Conservation (phyloP, 2,797 vertebrate species). For the Denticeps clupeoides region DNA sequence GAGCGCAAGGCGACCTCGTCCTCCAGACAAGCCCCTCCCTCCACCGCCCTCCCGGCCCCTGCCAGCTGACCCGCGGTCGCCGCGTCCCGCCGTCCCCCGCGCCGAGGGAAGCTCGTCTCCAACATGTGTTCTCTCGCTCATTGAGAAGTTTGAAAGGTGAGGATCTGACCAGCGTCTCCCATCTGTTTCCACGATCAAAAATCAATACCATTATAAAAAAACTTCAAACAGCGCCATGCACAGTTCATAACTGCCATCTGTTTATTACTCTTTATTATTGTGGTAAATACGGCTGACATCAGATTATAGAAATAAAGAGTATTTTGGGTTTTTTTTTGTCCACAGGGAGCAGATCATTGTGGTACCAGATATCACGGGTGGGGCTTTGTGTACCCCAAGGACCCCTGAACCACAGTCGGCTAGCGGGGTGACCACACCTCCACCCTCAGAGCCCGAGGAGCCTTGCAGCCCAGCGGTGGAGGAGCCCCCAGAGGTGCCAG, state of each 20-base stretch:
- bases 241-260: too few species aligned
- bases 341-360: conserved; percentile 72
- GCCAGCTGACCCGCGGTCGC: conserved; percentile 61
- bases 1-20: conserved; percentile 49
- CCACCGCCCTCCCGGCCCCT: conserved; percentile 67
- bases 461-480: conserved; percentile 27
- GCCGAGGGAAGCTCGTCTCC: conserved; percentile 55
- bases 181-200: background rate
- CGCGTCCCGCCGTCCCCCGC: conserved; percentile 40
- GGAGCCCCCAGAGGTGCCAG: conserved; percentile 16
- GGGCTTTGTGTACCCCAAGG: conserved; percentile 44
- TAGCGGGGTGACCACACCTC: conserved; percentile 21
- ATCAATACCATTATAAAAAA: too few species aligned
- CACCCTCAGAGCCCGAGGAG: conserved; percentile 29
- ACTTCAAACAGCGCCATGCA: too few species aligned
- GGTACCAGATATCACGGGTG: conserved; percentile 63
- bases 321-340: too few species aligned
- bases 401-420: conserved; percentile 36
- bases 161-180: conserved; percentile 13
- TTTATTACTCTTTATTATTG: too few species aligned
- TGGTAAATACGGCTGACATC: too few species aligned
- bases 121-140: conserved; percentile 69
- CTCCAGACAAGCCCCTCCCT: conserved; percentile 64
- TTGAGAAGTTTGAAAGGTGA: conserved; percentile 79
- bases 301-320: too few species aligned